Conservation (phyloP, 2,797 vertebrate genomes). For the Poecilia wingei region DNA sequence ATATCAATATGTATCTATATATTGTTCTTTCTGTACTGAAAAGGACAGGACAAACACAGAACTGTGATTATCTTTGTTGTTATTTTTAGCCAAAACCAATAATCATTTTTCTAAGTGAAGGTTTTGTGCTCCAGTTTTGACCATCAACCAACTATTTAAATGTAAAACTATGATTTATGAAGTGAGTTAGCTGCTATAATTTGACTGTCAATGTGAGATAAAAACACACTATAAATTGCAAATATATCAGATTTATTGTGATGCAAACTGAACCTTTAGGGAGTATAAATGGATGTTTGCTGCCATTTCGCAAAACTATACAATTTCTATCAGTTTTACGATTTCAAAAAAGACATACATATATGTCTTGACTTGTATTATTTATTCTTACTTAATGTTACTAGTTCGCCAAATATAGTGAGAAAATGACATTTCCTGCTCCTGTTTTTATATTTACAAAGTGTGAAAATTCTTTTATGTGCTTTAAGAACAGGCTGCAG, state of each 20-base stretch:
- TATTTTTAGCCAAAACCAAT: not conserved
- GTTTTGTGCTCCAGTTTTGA: not conserved
- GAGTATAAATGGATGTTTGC: not conserved
- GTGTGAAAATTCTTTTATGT: not conserved
- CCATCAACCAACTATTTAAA: not conserved
- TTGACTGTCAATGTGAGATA: not conserved
- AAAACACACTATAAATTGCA: not conserved
- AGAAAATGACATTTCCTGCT: constrained; percentile 6
- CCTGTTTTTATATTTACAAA: not conserved
- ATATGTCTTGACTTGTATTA: not conserved
- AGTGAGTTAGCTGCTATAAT: not conserved
- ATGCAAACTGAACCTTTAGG: not conserved
- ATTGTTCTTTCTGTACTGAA: not conserved
- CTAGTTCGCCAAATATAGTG: not conserved
- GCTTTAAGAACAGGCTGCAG: fast-evolving
- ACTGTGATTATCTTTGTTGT: not conserved
- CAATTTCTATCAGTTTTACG: not conserved
- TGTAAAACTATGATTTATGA: not conserved
- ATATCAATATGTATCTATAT: not conserved
- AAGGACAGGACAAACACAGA: too few relatives aligned
- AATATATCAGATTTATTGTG: not conserved
- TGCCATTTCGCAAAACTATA: not conserved
- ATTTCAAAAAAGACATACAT: too few relatives aligned
- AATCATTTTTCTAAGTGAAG: not conserved
- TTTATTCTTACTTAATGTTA: not conserved